Base-by-base conservation (phyloP, 2,888 invertebrate genomes). In the Hecatera dysodea region DNA sequence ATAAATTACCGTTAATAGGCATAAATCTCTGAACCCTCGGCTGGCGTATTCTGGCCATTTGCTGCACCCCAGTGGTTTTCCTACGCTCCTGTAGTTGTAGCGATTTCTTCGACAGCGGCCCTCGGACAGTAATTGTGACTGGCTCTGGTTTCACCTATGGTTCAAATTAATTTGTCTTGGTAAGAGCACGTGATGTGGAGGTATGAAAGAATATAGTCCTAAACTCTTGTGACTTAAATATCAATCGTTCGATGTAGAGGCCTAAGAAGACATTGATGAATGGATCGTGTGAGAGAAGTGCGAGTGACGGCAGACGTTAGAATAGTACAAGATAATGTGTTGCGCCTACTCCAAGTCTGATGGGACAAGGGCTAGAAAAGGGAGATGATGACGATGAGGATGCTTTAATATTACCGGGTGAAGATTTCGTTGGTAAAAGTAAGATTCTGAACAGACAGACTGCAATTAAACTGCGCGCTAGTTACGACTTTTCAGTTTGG, bases 101-200 rank as follows among this genome's bases (percentile, higher is more conserved):
- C 1, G 74, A 27, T 55, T 91, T 75, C 84, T 90, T 36, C 60
- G 80, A 19, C 1, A 17, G 79, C 57, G 4, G 84, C 12, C 84
- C 74, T 67, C 89, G 86, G 22, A 69, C 48, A 8, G 77, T 67
- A 0, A 72, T 5, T n/a, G 71, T 36, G 19, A 87, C 67, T 15
- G 87, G 68, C 60, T 92, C 91, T 7, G 91, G 91, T 81, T 92
- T 93, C 68, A 95, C 86, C 95, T 95, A 48, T n/a, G n/a, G 48
- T 24, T 24, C 22, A 50, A 48, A 36, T 36, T 22, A 1, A 8
- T 56, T 56, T 22, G 33, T 36, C 33, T 33, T 36, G 33, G 12
- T 50, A 24, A 11, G 24, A 15, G n/a, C 55, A 55, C 4, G 19
- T n/a, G 53, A 53, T 19, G 11, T 27, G 5, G 9, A 22, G 3